phyloP scores from a whole-genome alignment of 2,888 invertebrate genomes.

The Drosophila neonasuta region DNA sequence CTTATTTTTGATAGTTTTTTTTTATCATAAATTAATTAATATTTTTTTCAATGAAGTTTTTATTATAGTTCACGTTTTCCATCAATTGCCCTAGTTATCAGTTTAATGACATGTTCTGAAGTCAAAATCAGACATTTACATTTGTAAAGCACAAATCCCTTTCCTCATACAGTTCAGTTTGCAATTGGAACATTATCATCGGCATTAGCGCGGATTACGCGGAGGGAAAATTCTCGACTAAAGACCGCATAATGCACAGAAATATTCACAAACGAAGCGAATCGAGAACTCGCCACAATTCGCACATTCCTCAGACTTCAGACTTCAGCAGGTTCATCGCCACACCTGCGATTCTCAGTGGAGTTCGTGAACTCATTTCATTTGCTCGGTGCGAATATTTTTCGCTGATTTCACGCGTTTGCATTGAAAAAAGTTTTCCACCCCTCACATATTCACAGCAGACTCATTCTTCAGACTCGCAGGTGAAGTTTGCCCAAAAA shows the following conservation, averaged over 20 bases:
- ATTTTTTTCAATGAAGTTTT: too few relatives aligned
- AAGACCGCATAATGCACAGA: constrained; percentile 45
- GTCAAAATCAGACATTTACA: too few relatives aligned
- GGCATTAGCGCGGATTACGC: constrained; percentile 17
- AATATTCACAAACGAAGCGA: constrained; percentile 13
- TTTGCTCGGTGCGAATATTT: constrained; percentile 46
- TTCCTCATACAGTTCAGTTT: not conserved
- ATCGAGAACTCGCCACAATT: not conserved
- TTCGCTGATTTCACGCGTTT: constrained; percentile 50
- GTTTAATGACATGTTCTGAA: too few relatives aligned
- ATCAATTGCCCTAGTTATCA: too few relatives aligned
- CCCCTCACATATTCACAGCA: constrained; percentile 26
- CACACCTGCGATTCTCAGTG: not conserved
- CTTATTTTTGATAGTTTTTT: too few relatives aligned
- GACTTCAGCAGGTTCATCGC: not conserved
- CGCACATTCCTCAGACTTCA: not conserved
- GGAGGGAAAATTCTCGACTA: constrained; percentile 32
- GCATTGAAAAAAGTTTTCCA: constrained; percentile 45
- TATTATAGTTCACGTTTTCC: too few relatives aligned
- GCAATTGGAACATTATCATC: not conserved
- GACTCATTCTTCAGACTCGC: constrained; percentile 10
- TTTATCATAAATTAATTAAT: too few relatives aligned
- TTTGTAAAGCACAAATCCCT: not conserved
- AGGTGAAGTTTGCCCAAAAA: constrained; percentile 25
- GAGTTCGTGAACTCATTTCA: constrained; percentile 35